These are phyloP conservation scores for Homarus americanus DNA, from an alignment of 1,140 invertebrate species.

Conservation along the genomic window DNA sequence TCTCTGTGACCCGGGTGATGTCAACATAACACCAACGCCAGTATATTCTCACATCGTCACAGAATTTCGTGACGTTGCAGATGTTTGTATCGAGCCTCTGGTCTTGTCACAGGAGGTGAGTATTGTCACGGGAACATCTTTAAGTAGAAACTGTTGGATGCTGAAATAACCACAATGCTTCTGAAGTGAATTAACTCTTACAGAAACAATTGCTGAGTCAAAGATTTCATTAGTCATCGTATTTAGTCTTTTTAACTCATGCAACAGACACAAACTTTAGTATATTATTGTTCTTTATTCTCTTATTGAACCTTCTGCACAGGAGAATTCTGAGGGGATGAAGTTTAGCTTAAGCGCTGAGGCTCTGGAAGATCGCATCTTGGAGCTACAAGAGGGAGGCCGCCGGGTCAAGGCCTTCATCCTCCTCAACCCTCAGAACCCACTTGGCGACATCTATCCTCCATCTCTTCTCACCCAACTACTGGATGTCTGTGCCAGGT, in stretches of 20 bases:
- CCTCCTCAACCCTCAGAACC: constrained; percentile 31
- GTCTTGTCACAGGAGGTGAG: constrained; percentile 24
- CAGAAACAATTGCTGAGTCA: too few relatives aligned
- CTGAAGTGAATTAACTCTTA: too few relatives aligned
- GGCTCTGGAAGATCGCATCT: background rate
- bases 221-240: too few relatives aligned
- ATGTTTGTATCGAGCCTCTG: constrained; percentile 16
- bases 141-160: too few relatives aligned
- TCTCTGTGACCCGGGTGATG: constrained; percentile 38
- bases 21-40: constrained; percentile 46
- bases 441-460: constrained; percentile 25
- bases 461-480: constrained; percentile 10
- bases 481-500: constrained; percentile 36
- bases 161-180: too few relatives aligned
- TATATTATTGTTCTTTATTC: background rate
- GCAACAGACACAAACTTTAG: too few relatives aligned
- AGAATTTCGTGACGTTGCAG: constrained; percentile 17
- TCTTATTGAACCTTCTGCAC: background rate
- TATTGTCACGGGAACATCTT: too few relatives aligned
- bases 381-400: background rate
- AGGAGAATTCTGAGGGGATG: background rate
- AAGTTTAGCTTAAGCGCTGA: background rate
- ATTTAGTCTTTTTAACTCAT: too few relatives aligned
- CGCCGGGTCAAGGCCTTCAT: constrained; percentile 25
- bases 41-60: constrained; percentile 21